Conservation (phyloP, 2,888 invertebrate genomes). For the Incurvaria masculella region DNA sequence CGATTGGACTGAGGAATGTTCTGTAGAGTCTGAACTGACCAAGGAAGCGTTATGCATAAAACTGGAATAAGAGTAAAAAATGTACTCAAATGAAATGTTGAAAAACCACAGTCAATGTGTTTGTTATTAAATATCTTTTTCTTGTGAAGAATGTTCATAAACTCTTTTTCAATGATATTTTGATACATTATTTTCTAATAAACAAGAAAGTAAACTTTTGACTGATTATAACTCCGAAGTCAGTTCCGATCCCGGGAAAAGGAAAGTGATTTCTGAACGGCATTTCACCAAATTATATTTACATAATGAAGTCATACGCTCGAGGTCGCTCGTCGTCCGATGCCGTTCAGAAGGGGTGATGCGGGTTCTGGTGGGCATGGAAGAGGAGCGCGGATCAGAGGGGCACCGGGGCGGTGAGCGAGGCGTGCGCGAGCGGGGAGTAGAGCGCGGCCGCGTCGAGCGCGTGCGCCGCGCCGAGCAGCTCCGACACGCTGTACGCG, state of each 20-base stretch:
- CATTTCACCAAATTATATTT: background rate
- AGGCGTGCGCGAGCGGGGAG: conserved; percentile 67
- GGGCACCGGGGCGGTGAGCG: conserved; percentile 43
- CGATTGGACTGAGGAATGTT: background rate
- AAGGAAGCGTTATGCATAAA: too few species aligned
- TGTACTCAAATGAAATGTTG: too few species aligned
- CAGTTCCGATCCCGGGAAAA: background rate
- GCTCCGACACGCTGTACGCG: conserved; percentile 51
- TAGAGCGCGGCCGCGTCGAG: conserved; percentile 71
- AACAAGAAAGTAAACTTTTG: too few species aligned
- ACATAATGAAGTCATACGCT: background rate
- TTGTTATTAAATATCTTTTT: too few species aligned
- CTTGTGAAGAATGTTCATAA: too few species aligned
- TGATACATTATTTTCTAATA: background rate
- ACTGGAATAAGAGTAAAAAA: too few species aligned
- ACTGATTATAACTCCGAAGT: too few species aligned
- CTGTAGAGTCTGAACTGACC: background rate
- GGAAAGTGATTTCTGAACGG: background rate
- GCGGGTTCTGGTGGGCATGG: conserved; percentile 41
- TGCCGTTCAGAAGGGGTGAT: conserved; percentile 37
- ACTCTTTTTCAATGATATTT: background rate
- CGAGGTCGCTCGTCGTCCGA: background rate
- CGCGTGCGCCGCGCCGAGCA: conserved; percentile 62
- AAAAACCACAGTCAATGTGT: too few species aligned
- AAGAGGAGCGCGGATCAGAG: conserved; percentile 54